Evolutionary conservation across 2,888 invertebrate species (phyloP).

Genomic region (Argyresthia albistria): DNA sequence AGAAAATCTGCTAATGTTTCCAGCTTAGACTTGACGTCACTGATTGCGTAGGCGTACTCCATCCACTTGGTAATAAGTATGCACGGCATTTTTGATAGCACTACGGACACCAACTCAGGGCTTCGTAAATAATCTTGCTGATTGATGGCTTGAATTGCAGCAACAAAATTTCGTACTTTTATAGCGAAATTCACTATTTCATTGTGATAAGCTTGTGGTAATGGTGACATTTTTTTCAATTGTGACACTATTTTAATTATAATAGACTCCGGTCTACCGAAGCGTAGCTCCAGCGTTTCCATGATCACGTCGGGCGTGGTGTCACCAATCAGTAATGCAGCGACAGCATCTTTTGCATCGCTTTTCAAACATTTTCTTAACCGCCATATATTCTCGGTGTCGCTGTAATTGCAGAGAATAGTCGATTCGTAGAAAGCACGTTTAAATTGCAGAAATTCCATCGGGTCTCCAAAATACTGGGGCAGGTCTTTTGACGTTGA

Average conservation of each 20-base stretch:
- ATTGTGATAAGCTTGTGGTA: constrained; percentile 13
- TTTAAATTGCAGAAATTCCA: constrained; percentile 19
- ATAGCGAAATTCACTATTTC: constrained; percentile 15
- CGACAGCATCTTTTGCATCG: constrained; percentile 15
- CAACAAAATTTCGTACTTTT: constrained; percentile 15
- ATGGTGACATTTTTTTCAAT: constrained; percentile 11
- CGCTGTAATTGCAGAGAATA: constrained; percentile 12
- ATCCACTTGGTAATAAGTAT: constrained; percentile 15
- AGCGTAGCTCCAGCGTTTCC: constrained; percentile 14
- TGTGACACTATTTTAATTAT: constrained; percentile 12
- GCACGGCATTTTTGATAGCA: neutral
- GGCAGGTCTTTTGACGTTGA: constrained; percentile 14
- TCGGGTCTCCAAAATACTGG: constrained; percentile 13
- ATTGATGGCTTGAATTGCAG: constrained; percentile 10
- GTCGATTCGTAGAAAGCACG: constrained; percentile 17
- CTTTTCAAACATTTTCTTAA: constrained; percentile 17
- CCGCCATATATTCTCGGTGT: constrained; percentile 17
- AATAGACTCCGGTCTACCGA: constrained; percentile 16
- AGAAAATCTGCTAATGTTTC: constrained; percentile 16
- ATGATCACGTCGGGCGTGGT: constrained; percentile 13
- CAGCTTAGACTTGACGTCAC: constrained; percentile 10
- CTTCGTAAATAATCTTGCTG: neutral
- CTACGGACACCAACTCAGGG: neutral
- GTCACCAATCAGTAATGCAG: constrained; percentile 12
- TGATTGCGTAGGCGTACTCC: constrained; percentile 16